Percentiles rank a stretch among this genome's conserved stretches.
phyloP scores from a whole-genome alignment of 1,140 invertebrate genomes.

The Neotoxoptera formosana region DNA sequence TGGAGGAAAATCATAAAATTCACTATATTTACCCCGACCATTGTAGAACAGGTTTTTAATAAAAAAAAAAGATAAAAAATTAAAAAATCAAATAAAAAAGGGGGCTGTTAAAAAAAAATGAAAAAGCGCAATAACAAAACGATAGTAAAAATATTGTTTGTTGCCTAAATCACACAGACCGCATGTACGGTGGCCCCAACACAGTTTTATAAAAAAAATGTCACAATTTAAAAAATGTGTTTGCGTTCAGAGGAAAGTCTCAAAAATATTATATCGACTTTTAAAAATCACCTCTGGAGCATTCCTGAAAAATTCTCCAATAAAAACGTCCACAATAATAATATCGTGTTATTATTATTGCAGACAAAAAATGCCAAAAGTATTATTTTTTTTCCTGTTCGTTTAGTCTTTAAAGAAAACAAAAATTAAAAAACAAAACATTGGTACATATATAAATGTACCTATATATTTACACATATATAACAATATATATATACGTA shows the following conservation, averaged over 20 bases:
- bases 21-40: neutral
- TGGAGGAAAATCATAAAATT: neutral
- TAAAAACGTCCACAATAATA: conserved; percentile 13
- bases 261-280: conserved; percentile 51
- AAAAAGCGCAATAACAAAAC: conserved; percentile 40
- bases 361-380: conserved; percentile 21
- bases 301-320: conserved; percentile 37
- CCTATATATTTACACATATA: neutral
- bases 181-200: conserved; percentile 48
- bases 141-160: conserved; percentile 51
- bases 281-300: conserved; percentile 42
- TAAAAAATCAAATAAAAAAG: conserved; percentile 45
- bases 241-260: conserved; percentile 50
- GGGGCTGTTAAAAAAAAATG: conserved; percentile 34
- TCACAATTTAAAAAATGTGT: conserved; percentile 43
- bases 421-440: conserved; percentile 45
- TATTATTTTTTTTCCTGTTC: conserved; percentile 49
- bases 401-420: neutral
- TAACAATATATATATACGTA: neutral
- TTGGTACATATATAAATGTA: neutral
- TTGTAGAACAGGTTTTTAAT: neutral
- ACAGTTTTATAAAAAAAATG: conserved; percentile 40
- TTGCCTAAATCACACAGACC: conserved; percentile 36
- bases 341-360: neutral
- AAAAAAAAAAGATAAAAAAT: conserved; percentile 19